Evolutionary conservation across 2,113 vertebrate species (phyloP).

Genomic region (mouse (Mus musculus)): DNA sequence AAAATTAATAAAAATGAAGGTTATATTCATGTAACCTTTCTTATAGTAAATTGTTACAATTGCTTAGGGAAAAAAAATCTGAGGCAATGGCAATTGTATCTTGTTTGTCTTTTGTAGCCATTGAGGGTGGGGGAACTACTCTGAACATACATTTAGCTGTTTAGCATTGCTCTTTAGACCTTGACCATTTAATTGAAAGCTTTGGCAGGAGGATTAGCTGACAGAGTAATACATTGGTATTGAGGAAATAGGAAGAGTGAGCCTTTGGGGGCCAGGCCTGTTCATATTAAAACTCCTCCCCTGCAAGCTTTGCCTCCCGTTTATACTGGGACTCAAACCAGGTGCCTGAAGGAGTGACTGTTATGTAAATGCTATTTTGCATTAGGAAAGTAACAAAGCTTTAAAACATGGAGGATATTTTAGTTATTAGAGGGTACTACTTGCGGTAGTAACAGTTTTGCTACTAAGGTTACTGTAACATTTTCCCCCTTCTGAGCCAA

Average conservation of each 20-base stretch:
- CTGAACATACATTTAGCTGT: neutral
- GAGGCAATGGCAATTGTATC: neutral
- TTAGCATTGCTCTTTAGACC: neutral
- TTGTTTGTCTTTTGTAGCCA: neutral
- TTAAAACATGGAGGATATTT: slow-evolving; percentile 28
- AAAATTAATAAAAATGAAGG: neutral
- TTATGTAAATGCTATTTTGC: neutral
- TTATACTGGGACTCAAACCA: neutral
- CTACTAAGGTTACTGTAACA: neutral
- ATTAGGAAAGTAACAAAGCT: slow-evolving; percentile 35
- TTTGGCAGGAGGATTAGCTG: neutral
- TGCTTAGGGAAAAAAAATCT: neutral
- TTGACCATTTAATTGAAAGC: neutral
- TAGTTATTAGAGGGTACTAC: neutral
- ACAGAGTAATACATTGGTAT: neutral
- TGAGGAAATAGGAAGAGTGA: neutral
- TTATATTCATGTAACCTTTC: neutral
- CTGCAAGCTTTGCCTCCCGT: neutral
- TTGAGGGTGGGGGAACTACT: neutral
- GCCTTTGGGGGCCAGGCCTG: neutral
- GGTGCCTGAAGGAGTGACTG: neutral
- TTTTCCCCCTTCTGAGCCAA: neutral
- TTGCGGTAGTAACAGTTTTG: slow-evolving; percentile 11
- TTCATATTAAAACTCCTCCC: neutral
- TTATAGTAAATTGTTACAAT: neutral